Percentiles rank a stretch among this genome's conserved stretches.
Conservation (phyloP, 2,113 vertebrate species). For the Todiramphus saurophagus region DNA sequence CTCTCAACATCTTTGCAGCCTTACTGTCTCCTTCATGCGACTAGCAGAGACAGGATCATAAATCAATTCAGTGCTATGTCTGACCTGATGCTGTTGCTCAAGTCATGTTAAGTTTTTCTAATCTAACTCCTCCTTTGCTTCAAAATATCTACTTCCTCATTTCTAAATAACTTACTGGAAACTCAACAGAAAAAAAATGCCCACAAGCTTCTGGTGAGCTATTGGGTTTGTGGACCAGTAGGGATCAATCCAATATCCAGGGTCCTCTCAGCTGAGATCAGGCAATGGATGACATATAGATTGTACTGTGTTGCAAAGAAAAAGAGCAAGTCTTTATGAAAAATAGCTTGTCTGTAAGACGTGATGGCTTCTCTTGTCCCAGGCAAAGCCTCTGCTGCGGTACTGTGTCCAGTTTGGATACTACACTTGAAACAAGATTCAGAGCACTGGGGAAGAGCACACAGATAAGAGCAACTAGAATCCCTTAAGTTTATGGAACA, state of each 20-base stretch:
- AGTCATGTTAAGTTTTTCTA: not conserved
- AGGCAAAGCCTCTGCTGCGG: conserved; percentile 40
- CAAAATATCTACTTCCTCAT: not conserved
- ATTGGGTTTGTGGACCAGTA: not conserved
- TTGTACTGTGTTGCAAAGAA: not conserved
- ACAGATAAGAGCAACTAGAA: not conserved
- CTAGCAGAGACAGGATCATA: conserved; percentile 4
- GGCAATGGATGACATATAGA: not conserved
- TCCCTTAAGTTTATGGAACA: not conserved
- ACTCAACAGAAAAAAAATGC: not conserved
- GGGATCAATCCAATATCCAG: not conserved
- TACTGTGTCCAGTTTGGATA: conserved; percentile 38
- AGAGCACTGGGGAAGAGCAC: not conserved
- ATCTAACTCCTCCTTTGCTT: not conserved
- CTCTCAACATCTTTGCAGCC: not conserved
- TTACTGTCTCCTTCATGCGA: not conserved
- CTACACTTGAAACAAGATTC: not conserved
- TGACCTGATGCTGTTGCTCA: not conserved
- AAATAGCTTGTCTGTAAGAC: not conserved
- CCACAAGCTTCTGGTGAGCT: not conserved
- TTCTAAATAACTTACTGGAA: not conserved
- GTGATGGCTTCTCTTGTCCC: not conserved
- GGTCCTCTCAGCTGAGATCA: not conserved
- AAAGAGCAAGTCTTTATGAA: not conserved
- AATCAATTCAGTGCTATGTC: not conserved